These are phyloP conservation scores for Bombus haemorrhoidalis DNA, from an alignment of 1,140 invertebrate genomes.

Conservation along the genomic window DNA sequence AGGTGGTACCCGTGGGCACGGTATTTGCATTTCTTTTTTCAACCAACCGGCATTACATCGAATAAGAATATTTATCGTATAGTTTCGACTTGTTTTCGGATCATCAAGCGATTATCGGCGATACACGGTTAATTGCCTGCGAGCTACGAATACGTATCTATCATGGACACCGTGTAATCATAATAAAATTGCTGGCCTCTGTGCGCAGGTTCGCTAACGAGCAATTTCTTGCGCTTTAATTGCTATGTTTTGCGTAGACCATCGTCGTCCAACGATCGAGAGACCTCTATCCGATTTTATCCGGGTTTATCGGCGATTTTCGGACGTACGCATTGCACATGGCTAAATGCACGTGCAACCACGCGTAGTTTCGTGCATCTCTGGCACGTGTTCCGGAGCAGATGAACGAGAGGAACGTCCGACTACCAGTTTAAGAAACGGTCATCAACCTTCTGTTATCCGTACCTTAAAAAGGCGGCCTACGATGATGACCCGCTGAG, in stretches of 20 bases:
- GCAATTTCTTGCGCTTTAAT: conserved; percentile 64
- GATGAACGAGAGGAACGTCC: neutral
- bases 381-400: neutral
- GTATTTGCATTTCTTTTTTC: neutral
- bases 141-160: conserved; percentile 61
- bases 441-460: conserved; percentile 51
- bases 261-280: conserved; percentile 1
- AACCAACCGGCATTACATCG: neutral
- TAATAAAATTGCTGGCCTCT: conserved; percentile 62
- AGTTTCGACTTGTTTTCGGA: conserved; percentile 10
- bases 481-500: conserved; percentile 28
- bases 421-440: neutral
- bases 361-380: neutral
- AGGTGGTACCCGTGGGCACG: neutral
- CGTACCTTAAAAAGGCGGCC: conserved; percentile 26
- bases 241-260: conserved; percentile 50
- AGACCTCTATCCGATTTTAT: neutral
- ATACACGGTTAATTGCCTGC: conserved; percentile 53
- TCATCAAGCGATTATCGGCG: conserved; percentile 58
- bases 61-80: conserved; percentile 1
- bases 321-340: neutral
- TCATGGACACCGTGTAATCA: conserved; percentile 61
- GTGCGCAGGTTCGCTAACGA: conserved; percentile 44
- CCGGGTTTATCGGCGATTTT: conserved; percentile 11
- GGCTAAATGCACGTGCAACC: neutral